Evolutionary conservation across 2,113 vertebrate genomes (phyloP).

Genomic region (Menura novaehollandiae): DNA sequence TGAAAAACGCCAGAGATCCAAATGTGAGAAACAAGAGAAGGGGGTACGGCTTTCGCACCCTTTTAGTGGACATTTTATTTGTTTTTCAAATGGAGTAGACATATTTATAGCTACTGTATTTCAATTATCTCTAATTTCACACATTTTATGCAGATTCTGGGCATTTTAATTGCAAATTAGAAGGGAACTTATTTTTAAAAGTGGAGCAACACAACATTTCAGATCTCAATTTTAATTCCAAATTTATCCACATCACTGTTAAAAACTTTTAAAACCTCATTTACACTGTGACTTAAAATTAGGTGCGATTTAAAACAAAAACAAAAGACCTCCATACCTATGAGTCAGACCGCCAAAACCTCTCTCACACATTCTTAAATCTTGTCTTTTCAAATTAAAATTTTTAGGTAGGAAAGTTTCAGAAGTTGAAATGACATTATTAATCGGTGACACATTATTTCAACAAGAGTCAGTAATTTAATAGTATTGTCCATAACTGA

Average conservation of each 20-base stretch:
- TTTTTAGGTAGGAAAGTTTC: slow-evolving; percentile 11
- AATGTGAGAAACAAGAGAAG: slow-evolving; percentile 58
- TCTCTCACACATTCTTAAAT: neutral
- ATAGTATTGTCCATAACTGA: slow-evolving; percentile 45
- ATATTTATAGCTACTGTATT: slow-evolving; percentile 79
- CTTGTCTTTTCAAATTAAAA: neutral
- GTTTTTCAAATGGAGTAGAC: slow-evolving; percentile 72
- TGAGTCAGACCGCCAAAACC: neutral
- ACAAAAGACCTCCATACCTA: neutral
- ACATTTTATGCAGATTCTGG: slow-evolving; percentile 77
- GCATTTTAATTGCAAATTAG: slow-evolving; percentile 80
- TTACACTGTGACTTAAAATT: slow-evolving; percentile 67
- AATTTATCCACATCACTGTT: slow-evolving; percentile 66
- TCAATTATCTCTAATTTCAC: slow-evolving; percentile 82
- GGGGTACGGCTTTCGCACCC: slow-evolving; percentile 57
- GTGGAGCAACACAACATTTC: slow-evolving; percentile 76
- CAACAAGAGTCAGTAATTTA: slow-evolving; percentile 15
- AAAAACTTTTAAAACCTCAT: slow-evolving; percentile 73
- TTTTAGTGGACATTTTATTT: slow-evolving; percentile 80
- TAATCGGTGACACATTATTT: slow-evolving; percentile 17
- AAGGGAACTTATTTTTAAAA: slow-evolving; percentile 76
- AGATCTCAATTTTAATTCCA: slow-evolving; percentile 75
- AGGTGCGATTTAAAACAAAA: slow-evolving; percentile 60
- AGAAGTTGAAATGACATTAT: neutral
- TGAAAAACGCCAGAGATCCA: slow-evolving; percentile 71